Evolutionary conservation across 1,140 invertebrate species (phyloP).

Genomic region (Drosophila bocki): DNA sequence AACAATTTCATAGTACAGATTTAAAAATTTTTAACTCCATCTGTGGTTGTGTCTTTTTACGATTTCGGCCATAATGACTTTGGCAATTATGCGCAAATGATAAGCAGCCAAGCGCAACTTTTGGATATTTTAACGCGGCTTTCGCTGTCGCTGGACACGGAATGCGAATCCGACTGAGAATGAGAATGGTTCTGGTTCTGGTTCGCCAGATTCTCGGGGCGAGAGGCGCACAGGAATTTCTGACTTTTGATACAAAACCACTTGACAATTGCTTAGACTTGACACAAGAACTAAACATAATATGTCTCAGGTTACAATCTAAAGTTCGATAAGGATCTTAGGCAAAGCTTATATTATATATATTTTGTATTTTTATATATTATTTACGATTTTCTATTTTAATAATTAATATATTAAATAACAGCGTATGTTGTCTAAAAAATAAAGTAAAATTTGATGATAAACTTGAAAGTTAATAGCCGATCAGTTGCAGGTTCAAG

Average conservation of each 20-base stretch:
- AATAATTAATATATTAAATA: too few relatives aligned
- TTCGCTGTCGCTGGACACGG: constrained; percentile 30
- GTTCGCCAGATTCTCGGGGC: constrained; percentile 38
- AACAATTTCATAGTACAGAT: constrained; percentile 59
- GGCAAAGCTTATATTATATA: too few relatives aligned
- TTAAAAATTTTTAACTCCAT: constrained; percentile 34
- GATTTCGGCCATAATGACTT: constrained; percentile 61
- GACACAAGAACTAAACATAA: too few relatives aligned
- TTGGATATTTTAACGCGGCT: constrained; percentile 60
- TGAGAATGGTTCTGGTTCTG: constrained; percentile 71
- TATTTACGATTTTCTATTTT: too few relatives aligned
- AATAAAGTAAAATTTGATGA: too few relatives aligned
- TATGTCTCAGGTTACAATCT: too few relatives aligned
- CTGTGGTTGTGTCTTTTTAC: constrained; percentile 44
- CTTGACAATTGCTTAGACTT: constrained; percentile 33
- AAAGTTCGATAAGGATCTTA: too few relatives aligned
- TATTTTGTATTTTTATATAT: too few relatives aligned
- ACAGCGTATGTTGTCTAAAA: too few relatives aligned
- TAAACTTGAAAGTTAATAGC: too few relatives aligned
- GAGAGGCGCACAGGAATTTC: not conserved
- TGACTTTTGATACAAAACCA: constrained; percentile 16
- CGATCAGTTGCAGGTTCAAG: too few relatives aligned
- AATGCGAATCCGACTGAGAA: constrained; percentile 28
- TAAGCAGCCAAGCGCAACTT: constrained; percentile 73
- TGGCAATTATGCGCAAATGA: constrained; percentile 76